Evolutionary conservation across 2,797 vertebrate genomes (phyloP), one percentile per base, ranked within the genome.

Genomic region (Halcyon smyrnensis): DNA sequence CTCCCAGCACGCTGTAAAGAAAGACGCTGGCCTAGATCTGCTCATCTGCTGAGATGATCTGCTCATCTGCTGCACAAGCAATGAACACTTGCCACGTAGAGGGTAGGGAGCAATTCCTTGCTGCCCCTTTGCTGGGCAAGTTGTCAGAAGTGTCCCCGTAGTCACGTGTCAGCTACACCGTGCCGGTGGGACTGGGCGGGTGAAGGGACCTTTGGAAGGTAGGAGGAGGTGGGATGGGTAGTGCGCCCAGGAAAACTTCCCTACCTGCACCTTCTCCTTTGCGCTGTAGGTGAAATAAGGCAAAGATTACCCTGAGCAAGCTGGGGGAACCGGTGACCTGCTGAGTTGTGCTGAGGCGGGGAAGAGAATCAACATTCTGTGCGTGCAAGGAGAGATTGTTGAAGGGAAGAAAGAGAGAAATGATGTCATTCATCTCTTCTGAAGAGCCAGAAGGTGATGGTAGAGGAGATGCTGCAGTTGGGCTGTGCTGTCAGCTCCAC

Each of bases 281-380:
- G 24, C 43, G 45, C 60, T 46, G 50, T 24, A 60, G 34, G 9
- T 64, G 21, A 36, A 67, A 32, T 81, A 53, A 64, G 19, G 57
- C 28, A 60, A 71, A 43, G 39, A 15, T 53, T 45, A 46, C 19
- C 27, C 43, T 67, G 41, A 62, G 32, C 21, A n/a, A 48, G 15
- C 7, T 0, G 0, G 10, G 15, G 8, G 4, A 57, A n/a, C 70
- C 3, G 1, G 16, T 84, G 64, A 67, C 57, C 30, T 46, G 4
- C 53, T 0, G 2, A 57, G 16, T 15, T 75, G 32, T 76, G 51
- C 37, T 57, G 63, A 15, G 7, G 15, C 45, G 19, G 41, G 11
- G 15, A 62, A 60, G 53, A 36, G 13, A 67, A 25, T 70, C 51
- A 48, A 32, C 23, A 21, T 4, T 59, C 9, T 63, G 27, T 71